A percentile compares a stretch with the other conserved stretches of the same genome.
phyloP scores from a whole-genome alignment of 2,888 invertebrate species.

The Chironomus tentans region DNA sequence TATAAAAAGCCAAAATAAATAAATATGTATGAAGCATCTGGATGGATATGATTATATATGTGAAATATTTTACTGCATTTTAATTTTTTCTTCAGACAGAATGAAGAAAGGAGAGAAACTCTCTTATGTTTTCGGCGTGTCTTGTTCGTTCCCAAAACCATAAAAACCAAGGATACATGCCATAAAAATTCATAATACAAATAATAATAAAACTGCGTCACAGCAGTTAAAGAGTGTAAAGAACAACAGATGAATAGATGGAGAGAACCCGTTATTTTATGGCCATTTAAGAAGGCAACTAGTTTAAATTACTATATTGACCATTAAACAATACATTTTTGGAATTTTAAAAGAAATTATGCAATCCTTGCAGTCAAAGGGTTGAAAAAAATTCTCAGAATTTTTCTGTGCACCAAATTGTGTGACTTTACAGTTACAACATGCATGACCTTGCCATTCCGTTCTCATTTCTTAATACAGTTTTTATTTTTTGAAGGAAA shows the following conservation, averaged over 20 bases:
- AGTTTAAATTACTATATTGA: slow-evolving; percentile 18
- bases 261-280: slow-evolving; percentile 13
- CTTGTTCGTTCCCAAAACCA: not conserved
- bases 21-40: not conserved
- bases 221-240: not conserved
- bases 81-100: too few species aligned
- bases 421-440: too few species aligned
- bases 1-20: too few species aligned
- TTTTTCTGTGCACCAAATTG: too few species aligned
- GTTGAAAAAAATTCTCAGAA: not conserved
- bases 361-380: not conserved
- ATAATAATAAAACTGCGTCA: slow-evolving; percentile 10
- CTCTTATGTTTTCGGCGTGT: not conserved
- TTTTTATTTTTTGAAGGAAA: too few species aligned
- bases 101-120: not conserved
- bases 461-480: too few species aligned
- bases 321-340: not conserved
- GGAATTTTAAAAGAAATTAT: too few species aligned
- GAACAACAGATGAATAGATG: not conserved
- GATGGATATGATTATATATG: not conserved
- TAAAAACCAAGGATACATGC: slow-evolving; percentile 20
- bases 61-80: not conserved
- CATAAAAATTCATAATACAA: slow-evolving; percentile 1
- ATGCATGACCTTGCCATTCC: not conserved
- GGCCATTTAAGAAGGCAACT: slow-evolving; percentile 9